A percentile compares a stretch with the other conserved stretches of the same genome.
Evolutionary conservation across 2,113 vertebrate species (phyloP).

Genomic region (Upupa epops): DNA sequence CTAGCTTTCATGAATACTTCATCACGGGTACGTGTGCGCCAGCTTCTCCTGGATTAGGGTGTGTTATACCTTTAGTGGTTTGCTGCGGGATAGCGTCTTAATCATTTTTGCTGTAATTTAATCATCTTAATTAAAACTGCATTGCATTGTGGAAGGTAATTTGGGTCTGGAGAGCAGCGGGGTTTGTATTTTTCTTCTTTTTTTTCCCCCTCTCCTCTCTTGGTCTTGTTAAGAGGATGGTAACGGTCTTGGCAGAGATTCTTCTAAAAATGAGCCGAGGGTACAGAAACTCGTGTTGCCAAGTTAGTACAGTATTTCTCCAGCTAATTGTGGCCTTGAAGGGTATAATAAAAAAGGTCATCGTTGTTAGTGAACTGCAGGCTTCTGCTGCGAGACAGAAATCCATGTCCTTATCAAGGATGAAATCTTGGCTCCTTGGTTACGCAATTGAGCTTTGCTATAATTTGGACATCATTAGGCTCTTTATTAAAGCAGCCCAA

Average conservation of each 20-base stretch:
- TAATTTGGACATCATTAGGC: slow-evolving; percentile 70
- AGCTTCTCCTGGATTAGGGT: slow-evolving; percentile 38
- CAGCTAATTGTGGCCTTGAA: slow-evolving; percentile 65
- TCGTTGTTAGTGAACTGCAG: slow-evolving; percentile 66
- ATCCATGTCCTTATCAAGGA: slow-evolving; percentile 64
- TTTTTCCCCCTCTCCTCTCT: background rate
- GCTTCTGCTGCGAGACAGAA: slow-evolving; percentile 56
- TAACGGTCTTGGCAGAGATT: slow-evolving; percentile 37
- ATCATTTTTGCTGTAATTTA: slow-evolving; percentile 66
- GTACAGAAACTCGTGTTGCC: slow-evolving; percentile 53
- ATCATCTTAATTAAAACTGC: slow-evolving; percentile 58
- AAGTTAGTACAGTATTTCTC: slow-evolving; percentile 46
- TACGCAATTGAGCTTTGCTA: slow-evolving; percentile 63
- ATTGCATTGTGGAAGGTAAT: slow-evolving; percentile 58
- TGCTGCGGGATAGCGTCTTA: slow-evolving; percentile 51
- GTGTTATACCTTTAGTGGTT: slow-evolving; percentile 56
- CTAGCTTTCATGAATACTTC: slow-evolving; percentile 37
- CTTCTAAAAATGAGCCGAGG: slow-evolving; percentile 37
- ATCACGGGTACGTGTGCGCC: background rate
- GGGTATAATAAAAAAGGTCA: slow-evolving; percentile 60
- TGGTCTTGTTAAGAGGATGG: background rate
- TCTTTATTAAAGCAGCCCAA: slow-evolving; percentile 56
- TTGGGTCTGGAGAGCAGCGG: slow-evolving; percentile 49
- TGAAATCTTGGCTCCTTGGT: slow-evolving; percentile 67
- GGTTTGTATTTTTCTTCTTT: background rate